phyloP scores from a whole-genome alignment of 2,113 vertebrate genomes.

The Corythornis cristatus region DNA sequence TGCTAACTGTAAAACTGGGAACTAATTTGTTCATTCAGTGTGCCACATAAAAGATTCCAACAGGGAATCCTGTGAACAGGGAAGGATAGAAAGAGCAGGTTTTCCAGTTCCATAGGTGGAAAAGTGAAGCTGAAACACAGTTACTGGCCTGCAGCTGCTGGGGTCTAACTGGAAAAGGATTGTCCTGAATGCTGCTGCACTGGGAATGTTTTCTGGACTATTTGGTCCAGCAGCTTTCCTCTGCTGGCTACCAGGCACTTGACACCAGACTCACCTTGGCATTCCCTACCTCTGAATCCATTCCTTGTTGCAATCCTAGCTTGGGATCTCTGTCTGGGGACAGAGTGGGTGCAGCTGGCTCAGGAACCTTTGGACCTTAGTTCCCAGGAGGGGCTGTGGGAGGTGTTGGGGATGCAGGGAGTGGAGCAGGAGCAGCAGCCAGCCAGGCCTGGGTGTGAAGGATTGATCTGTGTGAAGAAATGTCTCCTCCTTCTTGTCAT shows the following conservation, averaged over 20 bases:
- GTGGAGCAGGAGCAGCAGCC: not conserved
- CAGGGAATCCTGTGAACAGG: not conserved
- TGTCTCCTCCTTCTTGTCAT: not conserved
- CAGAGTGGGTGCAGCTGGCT: no score
- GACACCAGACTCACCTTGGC: not conserved
- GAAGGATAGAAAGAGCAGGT: not conserved
- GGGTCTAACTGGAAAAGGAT: not conserved
- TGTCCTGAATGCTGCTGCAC: not conserved
- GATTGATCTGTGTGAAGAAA: not conserved
- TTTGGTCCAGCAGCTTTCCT: not conserved
- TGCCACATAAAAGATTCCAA: not conserved
- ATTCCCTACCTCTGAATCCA: not conserved
- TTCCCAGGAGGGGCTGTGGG: not conserved
- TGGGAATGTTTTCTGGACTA: rapidly evolving
- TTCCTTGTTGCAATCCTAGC: rapidly evolving
- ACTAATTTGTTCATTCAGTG: no score
- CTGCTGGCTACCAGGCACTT: not conserved
- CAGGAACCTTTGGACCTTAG: rapidly evolving
- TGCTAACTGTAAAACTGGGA: no score
- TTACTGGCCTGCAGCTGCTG: not conserved
- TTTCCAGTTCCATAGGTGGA: not conserved
- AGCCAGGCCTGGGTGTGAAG: not conserved
- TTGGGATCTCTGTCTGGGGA: not conserved
- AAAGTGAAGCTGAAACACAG: not conserved
- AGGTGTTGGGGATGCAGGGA: not conserved